A percentile compares a stretch with the other conserved stretches of the same genome.
Evolutionary conservation across 2,797 vertebrate genomes (phyloP).

Genomic region (Morelia viridis): DNA sequence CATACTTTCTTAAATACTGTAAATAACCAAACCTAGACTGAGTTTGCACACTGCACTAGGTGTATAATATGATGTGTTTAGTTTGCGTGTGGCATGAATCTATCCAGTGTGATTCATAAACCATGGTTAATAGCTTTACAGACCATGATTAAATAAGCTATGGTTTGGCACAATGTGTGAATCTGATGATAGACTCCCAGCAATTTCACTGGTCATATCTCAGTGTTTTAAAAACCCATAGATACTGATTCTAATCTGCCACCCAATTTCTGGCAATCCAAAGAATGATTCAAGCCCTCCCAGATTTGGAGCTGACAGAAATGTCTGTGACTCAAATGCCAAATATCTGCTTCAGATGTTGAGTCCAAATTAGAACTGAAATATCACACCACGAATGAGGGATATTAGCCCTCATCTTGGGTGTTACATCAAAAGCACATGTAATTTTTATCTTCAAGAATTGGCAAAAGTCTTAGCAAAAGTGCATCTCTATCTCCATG

Average conservation of each 20-base stretch:
- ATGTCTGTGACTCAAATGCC: neutral
- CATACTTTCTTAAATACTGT: neutral
- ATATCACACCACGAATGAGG: neutral
- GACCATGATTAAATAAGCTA: neutral
- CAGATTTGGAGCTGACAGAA: neutral
- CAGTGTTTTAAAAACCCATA: neutral
- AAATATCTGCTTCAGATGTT: neutral
- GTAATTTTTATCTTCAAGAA: neutral
- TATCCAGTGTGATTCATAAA: neutral
- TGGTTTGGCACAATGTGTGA: neutral
- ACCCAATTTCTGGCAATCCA: neutral
- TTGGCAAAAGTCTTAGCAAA: neutral
- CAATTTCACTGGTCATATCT: neutral
- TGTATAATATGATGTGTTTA: neutral
- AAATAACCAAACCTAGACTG: neutral
- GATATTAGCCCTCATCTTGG: neutral
- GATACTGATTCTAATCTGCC: neutral
- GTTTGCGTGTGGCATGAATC: neutral
- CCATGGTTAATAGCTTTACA: neutral
- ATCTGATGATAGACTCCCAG: neutral
- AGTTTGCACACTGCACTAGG: neutral
- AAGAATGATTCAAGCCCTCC: neutral
- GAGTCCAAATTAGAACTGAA: neutral
- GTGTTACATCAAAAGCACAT: neutral
- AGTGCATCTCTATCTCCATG: neutral